phyloP scores from a whole-genome alignment of 2,888 invertebrate species.

The Axea sp. region DNA sequence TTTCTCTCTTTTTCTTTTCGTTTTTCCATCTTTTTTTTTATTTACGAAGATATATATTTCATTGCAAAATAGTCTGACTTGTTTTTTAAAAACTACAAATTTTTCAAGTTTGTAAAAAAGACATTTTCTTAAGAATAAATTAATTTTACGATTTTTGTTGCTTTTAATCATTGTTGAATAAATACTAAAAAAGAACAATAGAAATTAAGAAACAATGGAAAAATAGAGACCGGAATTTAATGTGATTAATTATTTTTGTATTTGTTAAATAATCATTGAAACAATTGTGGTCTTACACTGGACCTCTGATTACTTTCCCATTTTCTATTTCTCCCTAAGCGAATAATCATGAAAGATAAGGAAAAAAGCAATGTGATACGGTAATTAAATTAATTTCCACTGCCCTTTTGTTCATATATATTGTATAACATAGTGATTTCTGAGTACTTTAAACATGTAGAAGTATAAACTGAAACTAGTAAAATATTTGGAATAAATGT shows the following conservation, averaged over 20 bases:
- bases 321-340: constrained; percentile 14
- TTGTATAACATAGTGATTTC: too few relatives aligned
- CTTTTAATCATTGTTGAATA: constrained; percentile 29
- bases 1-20: not conserved
- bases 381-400: constrained; percentile 46
- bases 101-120: constrained; percentile 15
- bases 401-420: constrained; percentile 4
- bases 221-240: constrained; percentile 15
- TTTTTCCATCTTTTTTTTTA: too few relatives aligned
- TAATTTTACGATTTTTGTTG: constrained; percentile 23
- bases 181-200: constrained; percentile 23
- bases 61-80: too few relatives aligned
- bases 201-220: constrained; percentile 21
- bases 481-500: too few relatives aligned
- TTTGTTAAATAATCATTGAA: constrained; percentile 13
- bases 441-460: too few relatives aligned
- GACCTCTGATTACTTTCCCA: constrained; percentile 46
- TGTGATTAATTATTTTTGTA: constrained; percentile 41
- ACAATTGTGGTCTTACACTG: constrained; percentile 21
- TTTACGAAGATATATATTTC: too few relatives aligned
- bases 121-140: constrained; percentile 35
- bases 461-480: too few relatives aligned
- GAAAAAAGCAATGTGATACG: constrained; percentile 27
- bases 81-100: too few relatives aligned
- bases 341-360: constrained; percentile 44